Conservation (phyloP, 2,113 vertebrate genomes). For the Ancistrus triradiatus region DNA sequence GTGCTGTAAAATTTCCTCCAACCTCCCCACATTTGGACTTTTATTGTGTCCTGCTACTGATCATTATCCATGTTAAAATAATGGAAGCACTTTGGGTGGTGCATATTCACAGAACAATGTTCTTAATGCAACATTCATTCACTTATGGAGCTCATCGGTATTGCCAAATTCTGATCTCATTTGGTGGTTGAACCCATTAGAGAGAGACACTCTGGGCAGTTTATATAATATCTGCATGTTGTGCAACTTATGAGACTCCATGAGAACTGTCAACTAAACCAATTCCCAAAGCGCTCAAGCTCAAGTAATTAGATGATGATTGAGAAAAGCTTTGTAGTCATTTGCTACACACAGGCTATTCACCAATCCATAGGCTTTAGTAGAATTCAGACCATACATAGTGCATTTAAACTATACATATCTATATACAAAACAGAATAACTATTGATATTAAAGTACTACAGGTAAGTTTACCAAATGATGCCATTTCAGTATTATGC, state of each 20-base stretch:
- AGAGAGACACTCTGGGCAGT: too few relatives aligned
- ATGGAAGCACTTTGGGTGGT: neutral
- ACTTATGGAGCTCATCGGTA: neutral
- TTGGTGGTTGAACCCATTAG: neutral
- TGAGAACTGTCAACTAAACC: too few relatives aligned
- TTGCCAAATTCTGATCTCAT: neutral
- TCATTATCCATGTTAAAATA: neutral
- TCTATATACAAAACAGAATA: too few relatives aligned
- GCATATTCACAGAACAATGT: neutral
- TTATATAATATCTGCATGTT: too few relatives aligned
- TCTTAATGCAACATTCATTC: neutral
- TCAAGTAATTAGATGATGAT: neutral
- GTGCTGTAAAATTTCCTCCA: neutral
- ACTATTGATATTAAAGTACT: too few relatives aligned
- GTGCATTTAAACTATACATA: too few relatives aligned
- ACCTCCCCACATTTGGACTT: neutral
- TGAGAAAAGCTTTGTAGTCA: neutral
- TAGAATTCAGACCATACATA: too few relatives aligned
- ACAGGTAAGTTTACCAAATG: too few relatives aligned
- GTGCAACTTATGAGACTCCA: neutral
- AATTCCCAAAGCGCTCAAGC: too few relatives aligned
- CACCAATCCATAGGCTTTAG: too few relatives aligned
- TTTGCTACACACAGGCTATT: neutral
- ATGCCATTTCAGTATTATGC: too few relatives aligned
- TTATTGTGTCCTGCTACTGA: neutral